Evolutionary conservation across 2,113 vertebrate genomes (phyloP).

Genomic region (Myiopsitta monachus): DNA sequence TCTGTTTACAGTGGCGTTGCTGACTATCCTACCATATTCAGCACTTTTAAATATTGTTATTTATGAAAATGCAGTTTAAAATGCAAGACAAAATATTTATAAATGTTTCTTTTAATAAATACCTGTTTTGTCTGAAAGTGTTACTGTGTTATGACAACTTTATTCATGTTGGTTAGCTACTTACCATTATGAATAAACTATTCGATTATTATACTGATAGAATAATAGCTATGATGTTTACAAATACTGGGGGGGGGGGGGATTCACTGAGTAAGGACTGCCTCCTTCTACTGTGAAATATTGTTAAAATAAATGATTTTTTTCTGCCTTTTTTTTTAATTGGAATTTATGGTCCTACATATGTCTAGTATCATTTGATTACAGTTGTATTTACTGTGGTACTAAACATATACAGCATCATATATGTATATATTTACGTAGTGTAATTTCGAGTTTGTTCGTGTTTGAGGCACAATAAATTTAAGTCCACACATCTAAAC

Average conservation of each 20-base stretch:
- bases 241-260: slow-evolving; percentile 65
- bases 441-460: slow-evolving; percentile 68
- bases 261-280: slow-evolving; percentile 60
- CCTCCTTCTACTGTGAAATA: slow-evolving; percentile 73
- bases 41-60: slow-evolving; percentile 85
- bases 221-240: slow-evolving; percentile 77
- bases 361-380: slow-evolving; percentile 66
- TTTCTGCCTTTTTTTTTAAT: slow-evolving; percentile 54
- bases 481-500: slow-evolving; percentile 71
- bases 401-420: slow-evolving; percentile 64
- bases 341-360: slow-evolving; percentile 65
- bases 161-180: slow-evolving; percentile 76
- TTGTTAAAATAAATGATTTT: slow-evolving; percentile 43
- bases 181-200: slow-evolving; percentile 76
- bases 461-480: slow-evolving; percentile 75
- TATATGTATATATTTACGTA: slow-evolving; percentile 67
- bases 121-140: slow-evolving; percentile 79
- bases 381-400: slow-evolving; percentile 64
- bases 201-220: slow-evolving; percentile 66
- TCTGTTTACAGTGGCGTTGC: slow-evolving; percentile 84
- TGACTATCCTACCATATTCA: slow-evolving; percentile 83
- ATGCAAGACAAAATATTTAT: slow-evolving; percentile 82
- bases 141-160: slow-evolving; percentile 76
- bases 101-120: slow-evolving; percentile 82
- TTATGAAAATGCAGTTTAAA: slow-evolving; percentile 82